Evolutionary conservation across 2,113 vertebrate species (phyloP), one percentile per base, ranked within the genome.

Genomic region (Thunnus maccoyii): DNA sequence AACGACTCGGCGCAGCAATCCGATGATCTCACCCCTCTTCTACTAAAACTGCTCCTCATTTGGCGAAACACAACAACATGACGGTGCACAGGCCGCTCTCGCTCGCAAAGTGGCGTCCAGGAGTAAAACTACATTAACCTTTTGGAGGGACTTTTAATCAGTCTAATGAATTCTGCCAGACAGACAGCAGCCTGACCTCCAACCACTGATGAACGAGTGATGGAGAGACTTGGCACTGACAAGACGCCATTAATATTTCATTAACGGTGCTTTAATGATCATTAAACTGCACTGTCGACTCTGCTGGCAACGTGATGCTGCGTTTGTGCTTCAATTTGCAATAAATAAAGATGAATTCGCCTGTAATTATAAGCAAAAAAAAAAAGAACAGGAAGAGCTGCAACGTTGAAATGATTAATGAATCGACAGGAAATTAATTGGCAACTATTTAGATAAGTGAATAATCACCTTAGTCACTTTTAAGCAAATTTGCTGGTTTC

Each of bases 221-320:
- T 81, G 76, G 84, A 83, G 79, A 76, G 75, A 79, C 76, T 64
- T 74, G 82, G 76, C 86, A 61, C 76, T n/a, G 86, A 83, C 71
- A 83, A 66, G 70, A 72, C 56, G 36, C 72, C 0, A 61, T 90
- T 77, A 91, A 91, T 91, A 81, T 89, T 92, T 91, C 55, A 93
- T 88, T 84, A 63, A 76, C 27, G 32, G 12, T 30, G 78, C 73
- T 83, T 85, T 80, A 84, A 89, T 83, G 64, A 81, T 91, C 78
- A 80, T 89, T 89, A 90, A 83, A 84, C 71, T 77, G 83, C 73
- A 47, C 69, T 1, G 80, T 57, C 76, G 82, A 61, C 78, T 65
- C 72, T 0, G n/a, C 72, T 32, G 27, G 62, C 16, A 83, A 81
- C 76, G 83, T 68, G 81, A 83, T 83, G 78, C 73, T 20, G 36